Conservation (phyloP, 2,113 vertebrate species). For the Hemibagrus wyckioides region DNA sequence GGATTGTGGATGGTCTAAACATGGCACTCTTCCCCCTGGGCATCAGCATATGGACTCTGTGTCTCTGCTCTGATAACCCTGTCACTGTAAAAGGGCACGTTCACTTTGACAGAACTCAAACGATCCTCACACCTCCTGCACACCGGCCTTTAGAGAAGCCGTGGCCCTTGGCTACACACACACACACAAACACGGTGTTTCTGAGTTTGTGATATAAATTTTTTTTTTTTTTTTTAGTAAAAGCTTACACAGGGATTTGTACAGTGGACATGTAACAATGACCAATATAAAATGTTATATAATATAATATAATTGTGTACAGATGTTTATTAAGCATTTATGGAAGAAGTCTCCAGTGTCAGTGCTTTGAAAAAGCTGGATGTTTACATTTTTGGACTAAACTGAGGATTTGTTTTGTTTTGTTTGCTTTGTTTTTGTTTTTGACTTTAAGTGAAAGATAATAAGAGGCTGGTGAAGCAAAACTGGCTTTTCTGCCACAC, state of each 20-base stretch:
- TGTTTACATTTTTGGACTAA: neutral
- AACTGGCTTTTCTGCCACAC: neutral
- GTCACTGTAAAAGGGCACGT: slow-evolving; percentile 42
- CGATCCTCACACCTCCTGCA: slow-evolving; percentile 35
- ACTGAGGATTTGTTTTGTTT: neutral
- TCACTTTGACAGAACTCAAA: slow-evolving; percentile 47
- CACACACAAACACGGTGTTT: neutral
- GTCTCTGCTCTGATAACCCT: slow-evolving; percentile 2
- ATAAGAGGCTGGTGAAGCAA: neutral
- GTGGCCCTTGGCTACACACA: neutral
- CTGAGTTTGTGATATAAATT: neutral
- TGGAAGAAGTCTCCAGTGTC: neutral
- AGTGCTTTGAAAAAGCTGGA: neutral
- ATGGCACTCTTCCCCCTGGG: slow-evolving; percentile 21
- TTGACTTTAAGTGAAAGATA: neutral
- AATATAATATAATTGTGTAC: too few species aligned
- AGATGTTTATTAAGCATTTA: neutral
- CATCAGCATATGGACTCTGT: slow-evolving; percentile 25
- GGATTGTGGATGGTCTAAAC: neutral
- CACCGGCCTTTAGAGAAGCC: slow-evolving; percentile 16
- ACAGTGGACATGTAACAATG: neutral
- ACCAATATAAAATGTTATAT: neutral
- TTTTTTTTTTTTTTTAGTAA: neutral
- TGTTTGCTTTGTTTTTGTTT: too few species aligned
- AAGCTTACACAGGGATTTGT: neutral